Evolutionary conservation across 2,888 invertebrate genomes (phyloP), one percentile per base, ranked within the genome.

Genomic region (Tethea ocularis): DNA sequence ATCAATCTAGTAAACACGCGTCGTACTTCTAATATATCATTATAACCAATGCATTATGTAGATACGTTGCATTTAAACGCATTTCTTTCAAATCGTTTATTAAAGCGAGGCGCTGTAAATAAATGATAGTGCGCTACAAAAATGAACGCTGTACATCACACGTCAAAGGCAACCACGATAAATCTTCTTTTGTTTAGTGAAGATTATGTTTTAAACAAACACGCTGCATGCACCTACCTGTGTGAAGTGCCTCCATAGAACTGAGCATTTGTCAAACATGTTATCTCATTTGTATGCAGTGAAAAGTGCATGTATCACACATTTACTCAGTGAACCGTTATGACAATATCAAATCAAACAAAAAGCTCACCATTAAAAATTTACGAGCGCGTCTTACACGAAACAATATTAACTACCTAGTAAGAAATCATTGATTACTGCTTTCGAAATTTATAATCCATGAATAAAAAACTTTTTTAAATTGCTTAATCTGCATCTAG

Each of bases 151-250:
- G 78, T 83, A 79, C 80, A 80, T 83, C 86, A 84, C 79, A 71
- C 77, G 82, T 82, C 85, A 80, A 75, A 80, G 82, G 83, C 77
- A 82, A 84, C 79, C 77, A 77, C 69, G 52, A 89, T 90, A 80
- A 85, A 90, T 90, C 87, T 83, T 86, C 86, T 80, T 87, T 88
- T 89, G 86, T 88, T 83, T 82, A 75, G 79, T 71, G 69, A 74
- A 0, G 33, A 68, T 78, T 79, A 82, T 78, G 80, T 80, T 72
- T 69, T 73, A 77, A 68, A 72, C 64, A 66, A 64, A 63, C 64
- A 62, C 59, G 57, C 58, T 20, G 20, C 52, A 61, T 62, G 66
- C 64, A 63, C 59, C n/a, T 17, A 63, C 61, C 26, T 17, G 17
- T 54, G 54, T 46, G 10, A 46, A 46, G 46, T 46, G 46, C 17